Evolutionary conservation across 1,140 invertebrate species (phyloP).

Genomic region (Aphidius ervi): DNA sequence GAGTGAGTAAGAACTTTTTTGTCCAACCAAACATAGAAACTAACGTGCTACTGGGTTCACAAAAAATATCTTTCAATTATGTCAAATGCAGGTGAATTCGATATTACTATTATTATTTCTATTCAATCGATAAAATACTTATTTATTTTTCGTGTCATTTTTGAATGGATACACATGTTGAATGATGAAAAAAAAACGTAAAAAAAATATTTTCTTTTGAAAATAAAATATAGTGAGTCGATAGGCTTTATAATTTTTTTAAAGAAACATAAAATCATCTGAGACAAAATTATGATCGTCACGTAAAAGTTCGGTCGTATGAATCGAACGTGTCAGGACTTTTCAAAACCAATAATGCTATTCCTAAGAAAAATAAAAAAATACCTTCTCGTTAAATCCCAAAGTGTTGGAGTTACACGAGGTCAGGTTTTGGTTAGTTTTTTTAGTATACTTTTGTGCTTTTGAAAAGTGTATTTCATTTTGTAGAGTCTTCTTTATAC

Average conservation of each 20-base stretch:
- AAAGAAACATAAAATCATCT: background rate
- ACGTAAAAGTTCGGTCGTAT: slow-evolving; percentile 21
- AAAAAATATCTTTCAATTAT: no score
- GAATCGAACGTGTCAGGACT: slow-evolving; percentile 23
- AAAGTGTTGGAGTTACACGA: slow-evolving; percentile 25
- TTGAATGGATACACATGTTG: background rate
- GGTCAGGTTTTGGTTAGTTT: slow-evolving; percentile 13
- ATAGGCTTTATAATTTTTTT: background rate
- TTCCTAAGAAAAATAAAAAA: slow-evolving; percentile 8
- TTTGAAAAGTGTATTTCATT: slow-evolving; percentile 2
- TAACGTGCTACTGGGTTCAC: no score
- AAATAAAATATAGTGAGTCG: background rate
- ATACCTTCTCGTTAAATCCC: slow-evolving; percentile 20
- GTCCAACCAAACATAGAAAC: slow-evolving; percentile 17
- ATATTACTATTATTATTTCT: background rate
- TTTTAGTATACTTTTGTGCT: background rate
- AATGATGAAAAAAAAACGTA: no score
- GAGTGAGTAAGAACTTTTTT: background rate
- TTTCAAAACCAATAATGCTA: slow-evolving; percentile 22
- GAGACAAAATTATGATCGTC: slow-evolving; percentile 5
- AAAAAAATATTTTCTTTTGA: no score
- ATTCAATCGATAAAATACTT: background rate
- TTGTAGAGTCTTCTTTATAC: background rate
- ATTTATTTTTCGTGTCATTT: background rate
- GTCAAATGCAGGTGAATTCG: background rate